Evolutionary conservation across 2,113 vertebrate genomes (phyloP), one percentile per base, ranked within the genome.

Genomic region (Rhodinocichla rosea): DNA sequence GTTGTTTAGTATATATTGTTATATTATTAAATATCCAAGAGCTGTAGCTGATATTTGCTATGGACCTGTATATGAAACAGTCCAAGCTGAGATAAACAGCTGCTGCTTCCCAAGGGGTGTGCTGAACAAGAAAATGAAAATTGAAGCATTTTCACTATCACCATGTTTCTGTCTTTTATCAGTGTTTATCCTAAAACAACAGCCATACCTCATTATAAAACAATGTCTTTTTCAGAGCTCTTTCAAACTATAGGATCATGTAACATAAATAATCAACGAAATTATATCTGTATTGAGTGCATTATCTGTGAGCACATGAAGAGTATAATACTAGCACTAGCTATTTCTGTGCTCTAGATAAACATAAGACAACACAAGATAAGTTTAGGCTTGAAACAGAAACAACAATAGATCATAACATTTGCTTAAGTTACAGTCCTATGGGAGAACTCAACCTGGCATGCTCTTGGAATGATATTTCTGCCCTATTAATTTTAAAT

Each of bases 371-470:
- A 78, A 88, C 75, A 91, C 37, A 67, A 70, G 89, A 97, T 93
- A 97, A 83, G 42, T 83, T 96, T 95, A 65, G 56, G 50, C 74
- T 87, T 93, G 90, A 97, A 97, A 97, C 91, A 97, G 95, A 97
- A 96, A 96, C 35, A 76, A 69, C 91, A 83, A n/a, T 39, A 90
- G 86, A 77, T 89, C 71, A 63, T 68, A 93, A 91, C 33, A 87
- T 96, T 93, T 92, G 65, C 59, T 52, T 39, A 91, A 97, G 93
- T 95, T 94, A 94, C 93, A 69, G 77, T 69, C 75, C 59, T 65
- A 27, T 21, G 62, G 55, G 68, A 55, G 24, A 87, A 86, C 35
- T 85, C 74, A 85, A 75, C 39, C 79, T 93, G 60, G 82, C 52
- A 92, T 0, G 28, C 44, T 83, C 75, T 71, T 56, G 47, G 39